A percentile compares a stretch with the other conserved stretches of the same genome.
These are phyloP conservation scores for Cydia splendana DNA, from an alignment of 1,140 invertebrate genomes.

Conservation along the genomic window DNA sequence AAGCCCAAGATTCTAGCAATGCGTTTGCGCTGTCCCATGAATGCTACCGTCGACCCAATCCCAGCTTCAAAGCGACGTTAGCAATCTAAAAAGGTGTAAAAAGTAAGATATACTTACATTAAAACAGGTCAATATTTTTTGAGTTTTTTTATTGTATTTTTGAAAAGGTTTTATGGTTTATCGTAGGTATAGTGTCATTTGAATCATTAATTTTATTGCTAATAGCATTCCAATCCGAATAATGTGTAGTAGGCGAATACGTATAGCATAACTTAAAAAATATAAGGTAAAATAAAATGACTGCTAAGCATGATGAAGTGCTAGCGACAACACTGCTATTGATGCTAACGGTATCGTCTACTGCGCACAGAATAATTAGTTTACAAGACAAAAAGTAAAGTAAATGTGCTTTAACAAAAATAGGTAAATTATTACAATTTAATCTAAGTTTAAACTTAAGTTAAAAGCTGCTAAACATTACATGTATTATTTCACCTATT, in stretches of 20 bases:
- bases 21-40: no score
- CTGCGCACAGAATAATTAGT: conserved; percentile 19
- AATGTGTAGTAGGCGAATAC: conserved; percentile 79
- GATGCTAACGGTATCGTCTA: conserved; percentile 17
- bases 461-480: conserved; percentile 74
- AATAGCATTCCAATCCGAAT: conserved; percentile 68
- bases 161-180: conserved; percentile 77
- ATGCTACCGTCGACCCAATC: no score
- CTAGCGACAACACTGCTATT: conserved; percentile 4
- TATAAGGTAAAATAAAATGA: conserved; percentile 45
- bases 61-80: no score
- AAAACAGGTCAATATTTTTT: conserved; percentile 57
- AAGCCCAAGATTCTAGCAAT: no score
- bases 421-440: conserved; percentile 69
- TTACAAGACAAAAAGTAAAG: conserved; percentile 7
- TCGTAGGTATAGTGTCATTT: conserved; percentile 77
- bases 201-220: conserved; percentile 70
- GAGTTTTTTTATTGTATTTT: conserved; percentile 69
- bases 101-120: conserved; percentile 40
- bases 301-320: conserved; percentile 44
- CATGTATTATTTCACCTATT: conserved; percentile 45
- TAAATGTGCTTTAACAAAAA: conserved; percentile 72
- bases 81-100: no score
- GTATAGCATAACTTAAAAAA: conserved; percentile 48
- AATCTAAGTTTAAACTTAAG: conserved; percentile 69